Percentiles rank a stretch among this genome's conserved stretches.
Evolutionary conservation across 2,888 invertebrate species (phyloP).

Genomic region (Tipula unca): DNA sequence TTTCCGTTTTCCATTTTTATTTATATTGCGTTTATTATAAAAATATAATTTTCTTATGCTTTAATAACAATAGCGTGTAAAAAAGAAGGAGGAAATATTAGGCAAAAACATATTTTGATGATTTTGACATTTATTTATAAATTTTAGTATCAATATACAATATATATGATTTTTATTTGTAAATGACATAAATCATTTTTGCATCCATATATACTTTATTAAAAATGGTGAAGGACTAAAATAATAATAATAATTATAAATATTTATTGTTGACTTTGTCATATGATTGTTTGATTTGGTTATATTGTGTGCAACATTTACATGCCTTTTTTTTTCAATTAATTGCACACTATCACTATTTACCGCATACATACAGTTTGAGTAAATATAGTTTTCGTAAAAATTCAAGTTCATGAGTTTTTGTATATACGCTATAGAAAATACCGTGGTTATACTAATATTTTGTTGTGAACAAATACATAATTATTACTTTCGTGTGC

Average conservation of each 20-base stretch:
- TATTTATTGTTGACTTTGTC: not conserved
- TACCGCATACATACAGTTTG: not conserved
- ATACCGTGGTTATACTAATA: not conserved
- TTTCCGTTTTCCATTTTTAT: not conserved
- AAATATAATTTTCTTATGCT: not conserved
- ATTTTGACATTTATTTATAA: not conserved
- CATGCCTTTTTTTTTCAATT: not conserved
- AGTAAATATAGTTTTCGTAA: not conserved
- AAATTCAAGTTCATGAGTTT: not conserved
- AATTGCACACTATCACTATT: not conserved
- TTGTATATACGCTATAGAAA: too few species aligned
- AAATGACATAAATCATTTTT: not conserved
- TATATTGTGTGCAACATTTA: not conserved
- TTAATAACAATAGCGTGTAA: not conserved
- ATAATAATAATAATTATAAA: too few species aligned
- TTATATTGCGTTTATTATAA: not conserved
- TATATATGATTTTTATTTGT: not conserved
- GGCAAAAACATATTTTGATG: not conserved
- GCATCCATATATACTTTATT: too few species aligned
- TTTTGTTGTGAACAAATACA: not conserved
- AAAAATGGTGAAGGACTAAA: not conserved
- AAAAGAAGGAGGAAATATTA: not conserved
- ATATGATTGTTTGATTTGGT: not conserved
- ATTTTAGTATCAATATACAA: not conserved
- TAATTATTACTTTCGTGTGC: not conserved